Percentiles rank a stretch among this genome's conserved stretches.
phyloP scores from a whole-genome alignment of 2,797 vertebrate species.

The Lagocephalus sceleratus region DNA sequence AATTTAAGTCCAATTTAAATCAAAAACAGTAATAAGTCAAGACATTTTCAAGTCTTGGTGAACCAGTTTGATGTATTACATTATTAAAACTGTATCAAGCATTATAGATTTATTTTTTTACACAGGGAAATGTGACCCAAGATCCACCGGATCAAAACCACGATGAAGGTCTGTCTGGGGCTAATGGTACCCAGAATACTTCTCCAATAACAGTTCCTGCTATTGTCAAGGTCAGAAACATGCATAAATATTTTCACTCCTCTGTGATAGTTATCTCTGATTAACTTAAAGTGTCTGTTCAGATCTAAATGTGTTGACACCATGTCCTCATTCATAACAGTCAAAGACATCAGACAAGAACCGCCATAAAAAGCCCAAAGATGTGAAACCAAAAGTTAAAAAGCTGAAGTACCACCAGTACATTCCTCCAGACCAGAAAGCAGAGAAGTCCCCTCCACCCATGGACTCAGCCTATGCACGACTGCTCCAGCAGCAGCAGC shows the following conservation, averaged over 20 bases:
- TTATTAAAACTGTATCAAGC: background rate
- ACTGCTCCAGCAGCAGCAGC: constrained; percentile 96
- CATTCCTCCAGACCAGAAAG: constrained; percentile 97
- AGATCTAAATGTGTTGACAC: background rate
- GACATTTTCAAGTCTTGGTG: too few relatives aligned
- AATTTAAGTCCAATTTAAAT: too few relatives aligned
- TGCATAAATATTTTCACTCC: background rate
- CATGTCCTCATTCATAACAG: constrained; percentile 57
- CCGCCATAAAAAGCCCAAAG: constrained; percentile 98
- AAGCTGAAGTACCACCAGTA: constrained; percentile 99
- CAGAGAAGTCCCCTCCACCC: constrained; percentile 93
- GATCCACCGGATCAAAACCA: constrained; percentile 73
- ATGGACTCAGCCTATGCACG: constrained; percentile 98
- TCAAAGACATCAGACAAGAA: constrained; percentile 91
- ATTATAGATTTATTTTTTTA: constrained; percentile 16
- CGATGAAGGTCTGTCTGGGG: constrained; percentile 75
- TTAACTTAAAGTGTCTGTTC: background rate
- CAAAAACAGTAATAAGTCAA: too few relatives aligned
- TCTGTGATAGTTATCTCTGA: background rate
- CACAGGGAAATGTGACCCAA: constrained; percentile 65
- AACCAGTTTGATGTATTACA: too few relatives aligned
- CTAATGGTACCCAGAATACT: constrained; percentile 66
- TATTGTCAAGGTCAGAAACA: constrained; percentile 83
- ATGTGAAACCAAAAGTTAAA: constrained; percentile 97
- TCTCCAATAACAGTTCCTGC: constrained; percentile 74